phyloP scores from a whole-genome alignment of 2,888 invertebrate genomes.

The Hirtodrosophila cameraria region DNA sequence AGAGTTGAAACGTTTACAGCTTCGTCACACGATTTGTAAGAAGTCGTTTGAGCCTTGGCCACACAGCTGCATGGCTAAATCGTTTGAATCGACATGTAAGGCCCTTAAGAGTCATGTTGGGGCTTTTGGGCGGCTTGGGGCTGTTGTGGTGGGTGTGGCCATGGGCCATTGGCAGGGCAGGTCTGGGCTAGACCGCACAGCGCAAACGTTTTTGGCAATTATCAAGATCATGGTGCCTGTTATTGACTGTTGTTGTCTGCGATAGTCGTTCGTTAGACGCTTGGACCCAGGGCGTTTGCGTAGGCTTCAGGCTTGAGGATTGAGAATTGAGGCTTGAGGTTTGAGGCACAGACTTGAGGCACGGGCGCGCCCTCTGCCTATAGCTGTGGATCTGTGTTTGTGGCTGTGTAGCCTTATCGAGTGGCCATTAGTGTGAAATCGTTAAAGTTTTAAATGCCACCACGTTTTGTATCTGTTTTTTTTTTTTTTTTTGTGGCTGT shows the following conservation, averaged over 20 bases:
- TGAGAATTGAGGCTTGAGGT: background rate
- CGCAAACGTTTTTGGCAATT: conserved; percentile 73
- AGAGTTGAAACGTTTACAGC: conserved; percentile 50
- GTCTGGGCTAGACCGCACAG: conserved; percentile 50
- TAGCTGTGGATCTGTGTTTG: conserved; percentile 3
- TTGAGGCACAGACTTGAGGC: too few relatives aligned
- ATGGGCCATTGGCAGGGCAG: conserved; percentile 32
- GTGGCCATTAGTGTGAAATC: conserved; percentile 76
- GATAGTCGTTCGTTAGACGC: conserved; percentile 71
- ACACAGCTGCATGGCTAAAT: conserved; percentile 52
- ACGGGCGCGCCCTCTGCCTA: conserved; percentile 39
- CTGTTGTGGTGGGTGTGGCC: conserved; percentile 58
- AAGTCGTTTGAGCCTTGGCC: conserved; percentile 52
- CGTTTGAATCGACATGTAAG: conserved; percentile 74
- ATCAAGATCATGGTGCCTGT: conserved; percentile 72
- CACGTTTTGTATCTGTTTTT: conserved; percentile 62
- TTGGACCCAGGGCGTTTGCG: conserved; percentile 51
- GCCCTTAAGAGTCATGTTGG: conserved; percentile 76
- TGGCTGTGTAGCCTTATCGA: conserved; percentile 52
- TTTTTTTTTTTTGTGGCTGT: conserved; percentile 30
- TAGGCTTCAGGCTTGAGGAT: conserved; percentile 34
- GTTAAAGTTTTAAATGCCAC: conserved; percentile 77
- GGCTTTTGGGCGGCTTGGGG: conserved; percentile 17
- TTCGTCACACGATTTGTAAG: conserved; percentile 60
- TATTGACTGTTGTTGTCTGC: conserved; percentile 56